Evolutionary conservation across 2,888 invertebrate genomes (phyloP), one percentile per base, ranked within the genome.

Genomic region (Tinea trinotella): DNA sequence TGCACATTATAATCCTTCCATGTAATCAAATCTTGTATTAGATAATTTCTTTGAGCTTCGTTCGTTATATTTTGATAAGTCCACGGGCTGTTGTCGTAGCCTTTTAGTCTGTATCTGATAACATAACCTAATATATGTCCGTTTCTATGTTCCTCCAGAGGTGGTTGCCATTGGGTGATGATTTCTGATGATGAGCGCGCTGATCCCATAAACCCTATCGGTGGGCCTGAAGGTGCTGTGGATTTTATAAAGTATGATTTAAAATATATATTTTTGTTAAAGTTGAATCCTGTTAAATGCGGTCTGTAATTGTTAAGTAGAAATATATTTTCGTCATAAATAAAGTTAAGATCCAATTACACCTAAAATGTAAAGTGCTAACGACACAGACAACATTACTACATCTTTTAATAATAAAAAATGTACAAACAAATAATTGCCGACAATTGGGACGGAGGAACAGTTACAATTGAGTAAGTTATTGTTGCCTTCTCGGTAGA

Each of bases 1-100:
- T 96, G 96, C 0, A 99, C 93, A 54, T 96, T 92, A 70, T 99
- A 99, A 76, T 97, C 97, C 73, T 98, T 97, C 97, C 98, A 99
- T 0, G 97, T 97, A 56, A 98, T 98, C 58, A 99, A 86, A 66
- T 97, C 97, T 63, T 93, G 84, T 54, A 99, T 95, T 1, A 97
- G 88, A 68, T 93, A 97, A 73, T 94, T 96, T 62, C 96, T 90
- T 69, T 96, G 95, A 0, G 94, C 94, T 70, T 96, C 96, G 72
- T 97, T 97, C 0, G 96, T 96, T 13, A 98, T 94, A 72, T 97
- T 98, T 66, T 94, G 91, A 64, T 90, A 88, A 3, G 93, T 96
- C 97, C 97, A 98, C 0, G 96, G 96, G 61, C 95, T 94, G 63
- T 94, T 93, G 61, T 93, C 94, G 77, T 98, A 98, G 0, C 98